Percentiles rank a stretch among this genome's conserved stretches.
Conservation (phyloP, 2,888 invertebrate genomes). For the Eupithecia abbreviata region DNA sequence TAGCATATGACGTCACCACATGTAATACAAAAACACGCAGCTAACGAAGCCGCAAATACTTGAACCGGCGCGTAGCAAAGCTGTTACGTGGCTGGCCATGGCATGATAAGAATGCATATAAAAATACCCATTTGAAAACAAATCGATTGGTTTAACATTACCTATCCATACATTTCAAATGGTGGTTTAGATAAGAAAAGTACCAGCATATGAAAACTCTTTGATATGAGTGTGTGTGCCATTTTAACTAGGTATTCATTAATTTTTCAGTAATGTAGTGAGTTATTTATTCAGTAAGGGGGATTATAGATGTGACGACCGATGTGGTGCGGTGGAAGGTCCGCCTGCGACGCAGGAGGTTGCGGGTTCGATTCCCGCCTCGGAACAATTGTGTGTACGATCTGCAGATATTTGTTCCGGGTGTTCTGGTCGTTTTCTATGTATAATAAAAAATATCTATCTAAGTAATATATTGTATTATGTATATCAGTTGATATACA, state of each 20-base stretch:
- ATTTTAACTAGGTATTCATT: not conserved
- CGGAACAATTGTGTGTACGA: too few species aligned
- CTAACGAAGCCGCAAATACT: not conserved
- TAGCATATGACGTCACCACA: not conserved
- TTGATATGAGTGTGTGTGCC: not conserved
- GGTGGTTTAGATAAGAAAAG: not conserved
- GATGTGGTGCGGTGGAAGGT: too few species aligned
- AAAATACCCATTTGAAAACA: not conserved
- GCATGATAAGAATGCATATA: slow-evolving; percentile 3
- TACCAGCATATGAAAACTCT: not conserved
- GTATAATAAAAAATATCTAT: too few species aligned
- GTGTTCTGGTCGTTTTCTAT: too few species aligned
- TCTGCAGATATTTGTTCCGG: too few species aligned
- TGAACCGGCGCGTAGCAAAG: not conserved
- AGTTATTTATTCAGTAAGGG: too few species aligned
- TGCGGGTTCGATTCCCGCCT: too few species aligned
- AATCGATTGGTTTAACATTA: not conserved
- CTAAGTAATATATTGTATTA: too few species aligned
- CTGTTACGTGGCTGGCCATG: not conserved
- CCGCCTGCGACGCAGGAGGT: too few species aligned
- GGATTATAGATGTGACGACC: too few species aligned
- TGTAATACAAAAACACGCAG: not conserved
- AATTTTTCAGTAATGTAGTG: not conserved
- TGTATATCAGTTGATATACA: too few species aligned
- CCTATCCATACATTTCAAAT: not conserved